A percentile compares a stretch with the other conserved stretches of the same genome.
Conservation (phyloP, 2,888 invertebrate species). For the Noctua pronuba region DNA sequence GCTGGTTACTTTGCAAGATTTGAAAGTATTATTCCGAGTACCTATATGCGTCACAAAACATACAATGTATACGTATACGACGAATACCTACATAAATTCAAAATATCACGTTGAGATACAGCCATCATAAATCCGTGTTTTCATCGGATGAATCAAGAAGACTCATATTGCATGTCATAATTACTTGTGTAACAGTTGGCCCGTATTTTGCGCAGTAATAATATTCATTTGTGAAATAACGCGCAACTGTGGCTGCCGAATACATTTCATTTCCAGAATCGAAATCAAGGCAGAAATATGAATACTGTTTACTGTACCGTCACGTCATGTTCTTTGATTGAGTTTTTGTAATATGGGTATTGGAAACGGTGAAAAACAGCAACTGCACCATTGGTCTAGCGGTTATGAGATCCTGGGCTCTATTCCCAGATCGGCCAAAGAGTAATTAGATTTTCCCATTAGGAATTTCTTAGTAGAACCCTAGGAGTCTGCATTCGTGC, state of each 20-base stretch:
- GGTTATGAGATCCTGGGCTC: neutral
- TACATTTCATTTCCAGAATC: conserved; percentile 38
- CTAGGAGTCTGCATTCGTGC: neutral
- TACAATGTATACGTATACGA: neutral
- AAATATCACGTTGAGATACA: conserved; percentile 34
- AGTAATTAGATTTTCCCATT: neutral
- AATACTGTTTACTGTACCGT: conserved; percentile 20
- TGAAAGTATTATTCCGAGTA: neutral
- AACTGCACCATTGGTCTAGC: neutral
- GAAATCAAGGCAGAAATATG: conserved; percentile 29
- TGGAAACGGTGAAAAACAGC: neutral
- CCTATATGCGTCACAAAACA: neutral
- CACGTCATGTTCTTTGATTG: conserved; percentile 12
- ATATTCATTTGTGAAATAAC: conserved; percentile 58
- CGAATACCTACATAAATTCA: neutral
- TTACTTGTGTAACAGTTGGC: conserved; percentile 62
- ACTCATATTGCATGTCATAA: conserved; percentile 59
- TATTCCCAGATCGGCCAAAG: neutral
- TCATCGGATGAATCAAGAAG: conserved; percentile 55
- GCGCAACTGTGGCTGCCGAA: conserved; percentile 39
- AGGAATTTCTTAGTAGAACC: neutral
- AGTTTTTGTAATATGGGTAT: neutral
- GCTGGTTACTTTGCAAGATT: too few relatives aligned
- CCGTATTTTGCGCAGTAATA: conserved; percentile 51
- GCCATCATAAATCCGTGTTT: conserved; percentile 32